A percentile compares a stretch with the other conserved stretches of the same genome.
These are phyloP conservation scores for Steatornis caripensis DNA, from an alignment of 2,113 vertebrate species.

Conservation along the genomic window DNA sequence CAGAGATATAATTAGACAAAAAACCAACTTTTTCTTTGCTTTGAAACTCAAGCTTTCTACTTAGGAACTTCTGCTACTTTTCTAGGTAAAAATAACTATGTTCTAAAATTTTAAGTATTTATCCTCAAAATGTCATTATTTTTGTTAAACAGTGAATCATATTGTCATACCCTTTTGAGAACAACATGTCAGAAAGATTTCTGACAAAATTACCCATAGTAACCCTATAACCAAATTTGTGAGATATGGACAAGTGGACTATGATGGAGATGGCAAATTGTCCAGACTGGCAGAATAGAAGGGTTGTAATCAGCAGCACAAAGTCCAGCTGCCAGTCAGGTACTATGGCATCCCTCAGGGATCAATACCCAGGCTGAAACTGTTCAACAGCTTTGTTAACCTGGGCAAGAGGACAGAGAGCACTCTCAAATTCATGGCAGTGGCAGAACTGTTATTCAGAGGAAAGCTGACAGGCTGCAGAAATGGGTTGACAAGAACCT, in stretches of 20 bases:
- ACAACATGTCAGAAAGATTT: neutral
- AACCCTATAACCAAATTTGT: neutral
- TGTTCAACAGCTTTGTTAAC: neutral
- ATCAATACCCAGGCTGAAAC: neutral
- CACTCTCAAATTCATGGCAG: neutral
- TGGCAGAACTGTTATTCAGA: neutral
- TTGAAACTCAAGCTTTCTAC: neutral
- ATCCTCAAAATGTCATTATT: neutral
- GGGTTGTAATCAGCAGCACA: neutral
- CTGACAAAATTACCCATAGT: neutral
- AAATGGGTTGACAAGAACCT: neutral
- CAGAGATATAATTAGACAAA: neutral
- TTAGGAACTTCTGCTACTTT: neutral
- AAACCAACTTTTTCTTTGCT: neutral
- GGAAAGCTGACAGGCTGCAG: neutral
- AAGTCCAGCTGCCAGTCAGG: neutral
- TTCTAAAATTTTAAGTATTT: neutral
- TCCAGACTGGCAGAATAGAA: neutral
- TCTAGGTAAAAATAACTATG: neutral
- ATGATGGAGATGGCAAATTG: neutral
- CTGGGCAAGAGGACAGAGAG: no score
- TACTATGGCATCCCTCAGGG: neutral
- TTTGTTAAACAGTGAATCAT: neutral
- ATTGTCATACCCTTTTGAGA: neutral
- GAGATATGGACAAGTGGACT: neutral